Conservation (phyloP, 2,113 vertebrate genomes). For the Amia ocellicauda region DNA sequence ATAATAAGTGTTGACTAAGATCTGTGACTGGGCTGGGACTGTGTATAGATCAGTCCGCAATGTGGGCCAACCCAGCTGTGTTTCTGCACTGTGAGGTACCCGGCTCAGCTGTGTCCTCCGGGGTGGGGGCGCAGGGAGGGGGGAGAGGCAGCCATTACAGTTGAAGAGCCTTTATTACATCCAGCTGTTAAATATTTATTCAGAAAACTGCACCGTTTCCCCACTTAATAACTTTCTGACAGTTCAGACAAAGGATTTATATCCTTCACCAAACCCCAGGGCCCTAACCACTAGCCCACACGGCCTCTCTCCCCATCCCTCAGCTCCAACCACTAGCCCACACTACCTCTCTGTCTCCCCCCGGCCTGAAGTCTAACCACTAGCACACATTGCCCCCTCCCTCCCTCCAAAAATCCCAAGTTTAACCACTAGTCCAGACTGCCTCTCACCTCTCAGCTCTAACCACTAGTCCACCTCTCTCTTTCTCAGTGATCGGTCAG, state of each 20-base stretch:
- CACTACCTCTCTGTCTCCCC: slow-evolving; percentile 2
- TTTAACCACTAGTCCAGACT: slow-evolving; percentile 51
- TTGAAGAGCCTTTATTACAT: slow-evolving; percentile 49
- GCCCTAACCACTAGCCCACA: slow-evolving; percentile 22
- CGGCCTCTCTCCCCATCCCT: slow-evolving; percentile 32
- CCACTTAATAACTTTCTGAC: slow-evolving; percentile 41
- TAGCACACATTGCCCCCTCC: slow-evolving; percentile 22
- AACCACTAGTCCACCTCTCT: slow-evolving; percentile 48
- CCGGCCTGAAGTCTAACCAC: background rate
- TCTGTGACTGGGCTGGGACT: slow-evolving; percentile 8
- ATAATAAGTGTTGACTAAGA: slow-evolving; percentile 1
- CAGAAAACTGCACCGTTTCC: slow-evolving; percentile 51
- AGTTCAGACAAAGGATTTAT: slow-evolving; percentile 45
- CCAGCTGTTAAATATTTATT: slow-evolving; percentile 59
- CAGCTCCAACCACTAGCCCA: slow-evolving; percentile 31
- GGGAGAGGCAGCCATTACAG: slow-evolving; percentile 37
- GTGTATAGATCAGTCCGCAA: too few relatives aligned
- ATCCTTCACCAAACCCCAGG: background rate
- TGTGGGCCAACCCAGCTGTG: slow-evolving; percentile 47
- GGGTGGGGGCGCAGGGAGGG: slow-evolving; percentile 3
- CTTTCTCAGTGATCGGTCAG: too few relatives aligned
- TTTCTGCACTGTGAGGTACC: slow-evolving; percentile 32
- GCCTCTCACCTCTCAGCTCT: slow-evolving; percentile 47
- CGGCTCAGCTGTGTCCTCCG: background rate
- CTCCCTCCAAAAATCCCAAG: slow-evolving; percentile 40